Base-by-base conservation (phyloP, 2,113 vertebrate species). In the Erinaceus europaeus region DNA sequence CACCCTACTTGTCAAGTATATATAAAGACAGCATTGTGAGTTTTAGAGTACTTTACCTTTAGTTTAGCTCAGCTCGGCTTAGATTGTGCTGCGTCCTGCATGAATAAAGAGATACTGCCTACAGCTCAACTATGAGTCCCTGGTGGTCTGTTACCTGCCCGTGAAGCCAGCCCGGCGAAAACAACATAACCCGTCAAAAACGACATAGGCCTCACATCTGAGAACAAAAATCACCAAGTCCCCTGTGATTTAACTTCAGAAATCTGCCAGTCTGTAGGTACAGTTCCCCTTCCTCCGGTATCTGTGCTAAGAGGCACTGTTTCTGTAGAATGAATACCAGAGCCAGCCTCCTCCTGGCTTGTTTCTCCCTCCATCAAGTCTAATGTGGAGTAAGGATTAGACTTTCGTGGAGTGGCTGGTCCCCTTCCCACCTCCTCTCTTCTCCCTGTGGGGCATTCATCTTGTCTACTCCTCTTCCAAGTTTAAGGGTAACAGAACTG, bases 221-320 rank as follows among this genome's bases (percentile, higher is more conserved):
- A 85, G 65, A 87, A 87, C 46, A 94, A 95, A 89, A 84, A 25
- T 21, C 53, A 55, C 36, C 27, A 65, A 90, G 36, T 69, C 15
- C 11, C 10, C 3, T 59, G 59, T 25, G 32, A 68, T 93, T 84
- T 84, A 34, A 82, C n/a, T 89, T 78, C 64, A 87, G 64, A 87
- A 77, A 89, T 69, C 73, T 89, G 9, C 15, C n/a, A 53, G 5
- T 64, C 34, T 50, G 6, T 52, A 65, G 40, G 38, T 40, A 53
- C n/a, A 36, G 4, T 15, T 23, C 23, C 9, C 36, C 9, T 72
- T 9, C 42, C 40, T 86, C 34, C 34, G 17, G 38, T 11, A 46
- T 18, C 53, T 76, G 57, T 69, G 36, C 42, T 46, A 68, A 77
- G 50, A 81, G 83, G 36, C 9, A n/a, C 32, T 52, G 27, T 76